These are phyloP conservation scores for Drosophila ercepeae DNA, from an alignment of 1,140 invertebrate species.

Conservation along the genomic window DNA sequence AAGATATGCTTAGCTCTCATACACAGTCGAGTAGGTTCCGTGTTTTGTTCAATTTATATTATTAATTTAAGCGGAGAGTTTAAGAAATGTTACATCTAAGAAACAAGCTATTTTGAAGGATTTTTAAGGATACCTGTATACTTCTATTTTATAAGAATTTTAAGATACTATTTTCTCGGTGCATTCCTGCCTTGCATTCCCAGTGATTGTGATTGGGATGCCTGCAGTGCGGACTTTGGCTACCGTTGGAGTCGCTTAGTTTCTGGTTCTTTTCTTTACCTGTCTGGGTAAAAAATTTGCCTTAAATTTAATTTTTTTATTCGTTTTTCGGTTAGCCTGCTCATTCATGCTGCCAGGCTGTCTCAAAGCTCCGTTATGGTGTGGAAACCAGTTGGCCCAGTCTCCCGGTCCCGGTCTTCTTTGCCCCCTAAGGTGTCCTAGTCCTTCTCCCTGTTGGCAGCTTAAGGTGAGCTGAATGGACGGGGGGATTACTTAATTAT, in stretches of 20 bases:
- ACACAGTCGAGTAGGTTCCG: background rate
- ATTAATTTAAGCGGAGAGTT: too few relatives aligned
- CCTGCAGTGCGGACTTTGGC: conserved; percentile 62
- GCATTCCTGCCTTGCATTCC: conserved; percentile 35
- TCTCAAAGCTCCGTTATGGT: conserved; percentile 63
- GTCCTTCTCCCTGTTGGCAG: conserved; percentile 41
- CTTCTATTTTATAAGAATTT: background rate
- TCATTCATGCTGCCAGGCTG: conserved; percentile 47
- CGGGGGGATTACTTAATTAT: conserved; percentile 78
- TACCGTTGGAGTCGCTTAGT: conserved; percentile 46
- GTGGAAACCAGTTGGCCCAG: conserved; percentile 67
- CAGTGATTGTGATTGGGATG: conserved; percentile 47
- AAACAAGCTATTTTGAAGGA: too few relatives aligned
- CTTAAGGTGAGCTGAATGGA: conserved; percentile 71
- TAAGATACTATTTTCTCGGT: background rate
- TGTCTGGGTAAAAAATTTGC: conserved; percentile 45
- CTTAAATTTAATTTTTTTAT: conserved; percentile 47
- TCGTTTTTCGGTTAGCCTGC: conserved; percentile 54
- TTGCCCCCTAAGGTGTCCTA: background rate
- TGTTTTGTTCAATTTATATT: too few relatives aligned
- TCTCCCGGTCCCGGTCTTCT: background rate
- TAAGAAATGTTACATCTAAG: too few relatives aligned
- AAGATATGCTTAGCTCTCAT: conserved; percentile 62
- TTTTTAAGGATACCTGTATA: too few relatives aligned
- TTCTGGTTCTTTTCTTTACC: conserved; percentile 22